These are phyloP conservation scores for Mythimna vitellina DNA, from an alignment of 2,888 invertebrate species.

Conservation along the genomic window DNA sequence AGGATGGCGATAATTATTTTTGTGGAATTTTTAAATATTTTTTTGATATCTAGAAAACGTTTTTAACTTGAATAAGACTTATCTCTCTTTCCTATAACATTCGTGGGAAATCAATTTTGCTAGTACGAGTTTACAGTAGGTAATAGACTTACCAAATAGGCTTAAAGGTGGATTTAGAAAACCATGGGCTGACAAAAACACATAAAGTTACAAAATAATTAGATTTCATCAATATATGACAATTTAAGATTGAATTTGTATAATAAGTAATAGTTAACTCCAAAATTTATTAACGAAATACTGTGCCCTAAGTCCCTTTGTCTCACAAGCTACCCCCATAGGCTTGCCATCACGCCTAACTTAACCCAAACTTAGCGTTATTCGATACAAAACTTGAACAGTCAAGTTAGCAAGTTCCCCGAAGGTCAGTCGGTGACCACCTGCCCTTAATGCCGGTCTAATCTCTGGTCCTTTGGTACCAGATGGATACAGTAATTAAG, in stretches of 20 bases:
- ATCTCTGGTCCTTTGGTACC: conserved; percentile 41
- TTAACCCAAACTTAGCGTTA: conserved; percentile 47
- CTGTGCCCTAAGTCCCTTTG: neutral
- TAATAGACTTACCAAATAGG: no score
- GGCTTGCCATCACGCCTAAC: conserved; percentile 16
- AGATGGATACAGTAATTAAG: conserved; percentile 63
- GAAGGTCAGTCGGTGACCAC: conserved; percentile 52
- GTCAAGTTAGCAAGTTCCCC: conserved; percentile 43
- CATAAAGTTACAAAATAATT: no score
- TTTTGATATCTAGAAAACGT: neutral
- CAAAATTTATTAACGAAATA: neutral
- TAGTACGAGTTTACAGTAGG: no score
- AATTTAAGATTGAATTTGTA: neutral
- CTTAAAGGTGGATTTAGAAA: no score
- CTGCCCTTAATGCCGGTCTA: conserved; percentile 44
- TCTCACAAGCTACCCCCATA: conserved; percentile 9
- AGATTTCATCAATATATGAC: neutral
- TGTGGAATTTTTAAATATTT: no score
- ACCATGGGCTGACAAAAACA: neutral
- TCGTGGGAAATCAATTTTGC: no score
- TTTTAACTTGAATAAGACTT: neutral
- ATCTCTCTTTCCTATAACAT: neutral
- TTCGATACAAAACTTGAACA: conserved; percentile 54
- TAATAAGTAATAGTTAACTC: no score
- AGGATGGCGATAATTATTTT: neutral